phyloP scores from a whole-genome alignment of 2,888 invertebrate species.

The Troides aeacus region DNA sequence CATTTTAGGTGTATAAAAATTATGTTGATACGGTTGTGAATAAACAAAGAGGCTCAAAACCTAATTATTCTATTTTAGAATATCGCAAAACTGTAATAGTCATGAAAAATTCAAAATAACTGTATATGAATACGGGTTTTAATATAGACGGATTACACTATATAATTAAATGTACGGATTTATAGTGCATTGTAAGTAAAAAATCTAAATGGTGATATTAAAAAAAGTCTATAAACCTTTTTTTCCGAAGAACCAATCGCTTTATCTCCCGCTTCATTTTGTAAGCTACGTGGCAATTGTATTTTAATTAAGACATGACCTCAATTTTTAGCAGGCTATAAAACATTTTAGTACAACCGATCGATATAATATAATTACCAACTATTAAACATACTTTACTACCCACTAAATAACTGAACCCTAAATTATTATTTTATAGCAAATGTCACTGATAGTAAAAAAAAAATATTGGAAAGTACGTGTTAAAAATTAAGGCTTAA shows the following conservation, averaged over 20 bases:
- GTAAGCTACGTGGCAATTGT: constrained; percentile 16
- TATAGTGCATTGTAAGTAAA: not conserved
- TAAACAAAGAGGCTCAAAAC: too few relatives aligned
- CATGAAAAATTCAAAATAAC: too few relatives aligned
- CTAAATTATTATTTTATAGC: constrained; percentile 7
- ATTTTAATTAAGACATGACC: constrained; percentile 24
- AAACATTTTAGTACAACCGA: constrained; percentile 22
- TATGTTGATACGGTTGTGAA: too few relatives aligned
- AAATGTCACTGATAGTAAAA: not conserved
- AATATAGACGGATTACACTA: too few relatives aligned
- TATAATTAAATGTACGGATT: too few relatives aligned
- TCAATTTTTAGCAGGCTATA: constrained; percentile 24
- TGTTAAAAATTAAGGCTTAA: too few relatives aligned
- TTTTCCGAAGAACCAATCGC: not conserved
- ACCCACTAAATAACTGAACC: constrained; percentile 9
- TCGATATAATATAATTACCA: constrained; percentile 20
- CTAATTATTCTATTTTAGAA: too few relatives aligned
- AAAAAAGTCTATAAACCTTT: too few relatives aligned
- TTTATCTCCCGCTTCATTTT: not conserved
- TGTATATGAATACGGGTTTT: too few relatives aligned
- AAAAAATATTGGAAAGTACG: too few relatives aligned
- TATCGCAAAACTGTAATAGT: too few relatives aligned
- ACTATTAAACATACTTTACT: constrained; percentile 17
- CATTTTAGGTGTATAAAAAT: too few relatives aligned
- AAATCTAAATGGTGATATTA: not conserved